These are phyloP conservation scores for Arrhopalites spinosus DNA, from an alignment of 2,888 invertebrate genomes.

Conservation along the genomic window DNA sequence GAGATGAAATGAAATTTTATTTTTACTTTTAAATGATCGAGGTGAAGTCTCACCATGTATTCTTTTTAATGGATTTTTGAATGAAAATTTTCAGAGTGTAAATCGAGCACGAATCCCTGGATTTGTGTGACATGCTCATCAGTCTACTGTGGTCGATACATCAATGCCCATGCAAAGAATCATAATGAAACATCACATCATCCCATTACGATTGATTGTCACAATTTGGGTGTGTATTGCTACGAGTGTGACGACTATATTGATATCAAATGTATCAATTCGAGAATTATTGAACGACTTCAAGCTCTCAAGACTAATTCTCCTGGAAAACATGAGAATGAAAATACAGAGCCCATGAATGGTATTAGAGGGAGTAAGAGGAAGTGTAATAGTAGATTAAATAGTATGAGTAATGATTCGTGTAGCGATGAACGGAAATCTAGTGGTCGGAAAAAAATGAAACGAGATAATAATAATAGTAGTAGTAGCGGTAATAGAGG, in stretches of 20 bases:
- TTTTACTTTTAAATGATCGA: too few relatives aligned
- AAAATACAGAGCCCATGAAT: conserved; percentile 29
- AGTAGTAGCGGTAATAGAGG: not conserved
- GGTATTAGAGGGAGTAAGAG: conserved; percentile 23
- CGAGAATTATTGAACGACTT: conserved; percentile 16
- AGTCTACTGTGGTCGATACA: conserved; percentile 76
- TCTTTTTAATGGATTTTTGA: too few relatives aligned
- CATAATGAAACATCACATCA: conserved; percentile 71
- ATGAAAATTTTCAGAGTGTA: conserved; percentile 64
- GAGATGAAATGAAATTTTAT: too few relatives aligned
- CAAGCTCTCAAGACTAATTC: conserved; percentile 17
- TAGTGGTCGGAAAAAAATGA: conserved; percentile 11
- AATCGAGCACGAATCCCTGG: conserved; percentile 72
- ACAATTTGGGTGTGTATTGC: conserved; percentile 75
- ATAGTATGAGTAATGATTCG: not conserved
- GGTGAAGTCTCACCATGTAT: too few relatives aligned
- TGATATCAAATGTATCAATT: conserved; percentile 17
- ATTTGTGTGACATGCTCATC: conserved; percentile 76
- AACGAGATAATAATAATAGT: not conserved
- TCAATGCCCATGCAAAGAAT: conserved; percentile 74
- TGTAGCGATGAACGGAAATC: conserved; percentile 13
- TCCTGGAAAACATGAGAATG: conserved; percentile 25
- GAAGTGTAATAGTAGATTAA: conserved; percentile 13
- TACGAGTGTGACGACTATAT: conserved; percentile 59
- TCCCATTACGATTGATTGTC: conserved; percentile 77